A percentile compares a stretch with the other conserved stretches of the same genome.
These are phyloP conservation scores for Ctenosaura bakeri DNA, from an alignment of 2,797 vertebrate genomes.

Conservation along the genomic window DNA sequence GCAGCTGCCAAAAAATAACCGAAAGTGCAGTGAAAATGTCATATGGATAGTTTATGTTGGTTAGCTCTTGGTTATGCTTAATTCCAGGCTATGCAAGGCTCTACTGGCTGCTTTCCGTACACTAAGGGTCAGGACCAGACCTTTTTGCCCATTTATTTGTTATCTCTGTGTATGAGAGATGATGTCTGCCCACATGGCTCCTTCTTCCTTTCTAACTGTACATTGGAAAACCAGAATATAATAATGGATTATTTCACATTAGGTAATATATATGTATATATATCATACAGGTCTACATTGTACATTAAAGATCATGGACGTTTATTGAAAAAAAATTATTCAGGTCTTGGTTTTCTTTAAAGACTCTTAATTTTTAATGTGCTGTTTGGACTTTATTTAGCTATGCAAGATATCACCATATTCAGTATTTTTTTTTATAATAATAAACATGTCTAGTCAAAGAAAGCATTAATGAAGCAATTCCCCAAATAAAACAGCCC, in stretches of 20 bases:
- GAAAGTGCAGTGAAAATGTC: neutral
- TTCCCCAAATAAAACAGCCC: constrained; percentile 91
- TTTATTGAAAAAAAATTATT: constrained; percentile 65
- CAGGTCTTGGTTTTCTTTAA: constrained; percentile 75
- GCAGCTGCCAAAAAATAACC: neutral
- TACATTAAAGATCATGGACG: constrained; percentile 43
- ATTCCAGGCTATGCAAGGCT: neutral
- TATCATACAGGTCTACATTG: constrained; percentile 14
- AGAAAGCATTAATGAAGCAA: constrained; percentile 93
- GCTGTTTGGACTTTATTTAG: constrained; percentile 81
- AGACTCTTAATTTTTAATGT: constrained; percentile 75
- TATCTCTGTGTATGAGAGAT: neutral
- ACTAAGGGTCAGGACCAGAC: neutral
- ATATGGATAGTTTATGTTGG: neutral
- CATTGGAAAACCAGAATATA: neutral
- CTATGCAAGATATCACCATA: constrained; percentile 81
- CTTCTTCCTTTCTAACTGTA: neutral
- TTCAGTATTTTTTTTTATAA: constrained; percentile 80
- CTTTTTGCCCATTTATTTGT: neutral
- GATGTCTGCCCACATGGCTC: neutral
- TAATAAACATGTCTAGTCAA: constrained; percentile 95
- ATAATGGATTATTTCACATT: neutral
- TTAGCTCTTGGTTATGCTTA: neutral
- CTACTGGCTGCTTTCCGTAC: neutral
- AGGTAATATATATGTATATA: neutral